A percentile compares a stretch with the other conserved stretches of the same genome.
Evolutionary conservation across 2,113 vertebrate species (phyloP).

Genomic region (Chaetura pelagica): DNA sequence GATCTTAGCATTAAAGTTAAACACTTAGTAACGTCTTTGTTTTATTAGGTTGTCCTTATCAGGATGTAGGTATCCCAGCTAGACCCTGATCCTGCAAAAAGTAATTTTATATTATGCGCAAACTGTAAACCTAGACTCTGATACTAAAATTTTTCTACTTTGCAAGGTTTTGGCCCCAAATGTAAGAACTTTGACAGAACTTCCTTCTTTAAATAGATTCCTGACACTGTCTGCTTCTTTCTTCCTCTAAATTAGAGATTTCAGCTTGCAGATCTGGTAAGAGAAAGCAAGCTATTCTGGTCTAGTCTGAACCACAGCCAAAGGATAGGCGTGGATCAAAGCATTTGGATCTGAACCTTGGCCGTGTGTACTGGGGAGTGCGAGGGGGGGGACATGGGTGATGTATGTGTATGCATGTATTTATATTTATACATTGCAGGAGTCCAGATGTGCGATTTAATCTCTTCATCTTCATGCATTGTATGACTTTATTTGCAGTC

Average conservation of each 20-base stretch:
- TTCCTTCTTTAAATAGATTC: background rate
- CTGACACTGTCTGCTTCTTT: background rate
- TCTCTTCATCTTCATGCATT: background rate
- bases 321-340: background rate
- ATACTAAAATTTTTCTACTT: background rate
- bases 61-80: background rate
- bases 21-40: background rate
- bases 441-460: conserved; percentile 2
- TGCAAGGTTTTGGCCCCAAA: background rate
- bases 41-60: background rate
- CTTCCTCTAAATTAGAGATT: background rate
- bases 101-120: accelerated
- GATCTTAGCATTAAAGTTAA: background rate
- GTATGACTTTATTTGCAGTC: conserved; percentile 28
- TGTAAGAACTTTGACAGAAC: background rate
- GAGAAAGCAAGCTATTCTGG: background rate
- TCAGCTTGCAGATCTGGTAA: background rate
- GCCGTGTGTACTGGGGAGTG: background rate
- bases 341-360: background rate
- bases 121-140: background rate
- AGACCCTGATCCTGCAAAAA: background rate
- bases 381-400: accelerated
- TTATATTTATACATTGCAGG: conserved; percentile 42
- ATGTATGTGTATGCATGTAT: background rate
- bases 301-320: conserved; percentile 4